These are phyloP conservation scores for Pollenia griseotomentosa DNA, from an alignment of 2,888 invertebrate genomes.

Conservation along the genomic window DNA sequence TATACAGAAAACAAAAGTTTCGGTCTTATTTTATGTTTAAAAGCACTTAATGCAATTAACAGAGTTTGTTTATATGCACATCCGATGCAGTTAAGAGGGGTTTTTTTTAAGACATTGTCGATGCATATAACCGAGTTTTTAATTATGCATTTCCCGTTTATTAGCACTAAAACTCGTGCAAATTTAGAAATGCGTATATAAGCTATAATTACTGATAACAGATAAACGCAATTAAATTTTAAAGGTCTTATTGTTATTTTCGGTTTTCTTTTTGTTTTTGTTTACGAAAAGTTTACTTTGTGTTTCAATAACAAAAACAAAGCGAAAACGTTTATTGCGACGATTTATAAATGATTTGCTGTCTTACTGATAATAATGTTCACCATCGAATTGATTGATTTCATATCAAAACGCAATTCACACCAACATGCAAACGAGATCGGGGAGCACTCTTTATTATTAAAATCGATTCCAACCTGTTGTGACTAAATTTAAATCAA, in stretches of 20 bases:
- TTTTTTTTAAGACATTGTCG: too few relatives aligned
- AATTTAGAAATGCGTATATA: too few relatives aligned
- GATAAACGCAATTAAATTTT: too few relatives aligned
- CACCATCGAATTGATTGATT: slow-evolving; percentile 19
- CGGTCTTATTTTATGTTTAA: too few relatives aligned
- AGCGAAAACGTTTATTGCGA: neutral
- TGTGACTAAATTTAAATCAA: neutral
- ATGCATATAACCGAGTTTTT: too few relatives aligned
- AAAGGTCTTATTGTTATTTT: slow-evolving; percentile 3
- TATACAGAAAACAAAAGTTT: too few relatives aligned
- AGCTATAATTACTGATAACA: too few relatives aligned
- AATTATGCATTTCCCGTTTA: too few relatives aligned
- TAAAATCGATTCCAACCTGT: neutral
- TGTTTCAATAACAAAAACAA: slow-evolving; percentile 10
- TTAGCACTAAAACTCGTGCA: too few relatives aligned
- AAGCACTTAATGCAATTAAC: too few relatives aligned
- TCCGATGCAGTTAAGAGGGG: too few relatives aligned
- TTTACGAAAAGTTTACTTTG: neutral
- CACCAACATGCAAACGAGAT: slow-evolving; percentile 2
- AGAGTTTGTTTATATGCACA: too few relatives aligned
- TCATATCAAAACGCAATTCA: slow-evolving; percentile 19
- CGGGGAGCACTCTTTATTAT: neutral
- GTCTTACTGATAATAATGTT: neutral
- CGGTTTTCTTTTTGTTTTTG: neutral
- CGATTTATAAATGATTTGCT: slow-evolving; percentile 2